phyloP scores from a whole-genome alignment of 2,888 invertebrate species.

The Troglohyphantes excavatus region DNA sequence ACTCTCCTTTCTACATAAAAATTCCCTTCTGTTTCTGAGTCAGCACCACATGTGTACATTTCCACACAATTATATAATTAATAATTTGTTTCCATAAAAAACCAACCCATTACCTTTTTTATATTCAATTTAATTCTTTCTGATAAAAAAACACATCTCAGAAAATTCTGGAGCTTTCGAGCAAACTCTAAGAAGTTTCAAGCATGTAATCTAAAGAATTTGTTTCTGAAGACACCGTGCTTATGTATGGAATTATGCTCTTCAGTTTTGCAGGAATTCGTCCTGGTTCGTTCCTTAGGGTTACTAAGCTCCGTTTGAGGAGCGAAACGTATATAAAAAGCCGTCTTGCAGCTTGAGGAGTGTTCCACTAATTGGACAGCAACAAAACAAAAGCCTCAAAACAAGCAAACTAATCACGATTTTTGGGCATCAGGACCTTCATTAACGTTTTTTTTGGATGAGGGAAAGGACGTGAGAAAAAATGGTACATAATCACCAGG shows the following conservation, averaged over 20 bases:
- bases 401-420: conserved; percentile 59
- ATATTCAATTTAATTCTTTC: too few relatives aligned
- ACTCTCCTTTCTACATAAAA: too few relatives aligned
- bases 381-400: conserved; percentile 44
- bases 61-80: too few relatives aligned
- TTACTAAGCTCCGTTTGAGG: not conserved
- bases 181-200: too few relatives aligned
- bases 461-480: conserved; percentile 31
- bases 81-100: too few relatives aligned
- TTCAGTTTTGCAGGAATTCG: not conserved
- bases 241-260: not conserved
- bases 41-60: too few relatives aligned
- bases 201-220: not conserved
- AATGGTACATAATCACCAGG: conserved; percentile 26
- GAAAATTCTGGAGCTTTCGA: too few relatives aligned
- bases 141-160: too few relatives aligned
- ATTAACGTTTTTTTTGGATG: conserved; percentile 47
- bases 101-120: too few relatives aligned
- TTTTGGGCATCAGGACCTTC: conserved; percentile 47
- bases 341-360: conserved; percentile 25
- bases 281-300: not conserved
- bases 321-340: conserved; percentile 8
- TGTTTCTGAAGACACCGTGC: not conserved
- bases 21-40: too few relatives aligned
- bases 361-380: conserved; percentile 29